Percentiles rank a stretch among this genome's conserved stretches.
Conservation (phyloP, 1,140 invertebrate species). For the Nasonia giraulti region DNA sequence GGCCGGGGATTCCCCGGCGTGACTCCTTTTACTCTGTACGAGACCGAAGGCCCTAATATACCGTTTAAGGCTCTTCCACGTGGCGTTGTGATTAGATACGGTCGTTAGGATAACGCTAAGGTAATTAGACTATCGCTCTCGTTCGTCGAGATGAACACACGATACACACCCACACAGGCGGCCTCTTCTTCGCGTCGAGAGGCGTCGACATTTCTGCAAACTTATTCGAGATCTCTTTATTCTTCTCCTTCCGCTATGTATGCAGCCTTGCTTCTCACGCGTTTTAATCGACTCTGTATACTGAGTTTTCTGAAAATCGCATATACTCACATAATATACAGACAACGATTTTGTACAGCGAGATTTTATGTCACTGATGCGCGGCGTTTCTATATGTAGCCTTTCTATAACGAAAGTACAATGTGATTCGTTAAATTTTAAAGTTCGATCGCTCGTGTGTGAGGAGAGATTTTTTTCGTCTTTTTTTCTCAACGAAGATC, state of each 20-base stretch:
- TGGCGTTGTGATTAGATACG: conserved; percentile 60
- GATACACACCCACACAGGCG: neutral
- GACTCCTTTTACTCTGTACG: neutral
- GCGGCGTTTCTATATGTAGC: neutral
- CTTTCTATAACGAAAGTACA: conserved; percentile 36
- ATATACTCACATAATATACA: neutral
- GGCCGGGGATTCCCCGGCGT: neutral
- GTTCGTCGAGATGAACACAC: conserved; percentile 26
- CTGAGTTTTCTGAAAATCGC: neutral
- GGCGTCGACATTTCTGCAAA: neutral
- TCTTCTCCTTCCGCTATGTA: neutral
- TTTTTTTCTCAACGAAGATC: neutral
- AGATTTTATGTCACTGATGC: conserved; percentile 15
- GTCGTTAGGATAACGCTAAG: conserved; percentile 53
- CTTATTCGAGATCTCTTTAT: conserved; percentile 27
- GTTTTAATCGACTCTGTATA: neutral
- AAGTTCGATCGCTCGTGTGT: conserved; percentile 7
- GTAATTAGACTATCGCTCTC: conserved; percentile 56
- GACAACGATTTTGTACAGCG: conserved; percentile 46
- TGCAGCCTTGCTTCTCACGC: neutral
- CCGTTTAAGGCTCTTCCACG: conserved; percentile 47
- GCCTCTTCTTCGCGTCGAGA: neutral
- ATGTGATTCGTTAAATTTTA: conserved; percentile 42
- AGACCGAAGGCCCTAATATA: neutral
- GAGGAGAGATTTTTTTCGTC: neutral